phyloP scores from a whole-genome alignment of 2,888 invertebrate genomes.

The Drosophila suboccidentalis region DNA sequence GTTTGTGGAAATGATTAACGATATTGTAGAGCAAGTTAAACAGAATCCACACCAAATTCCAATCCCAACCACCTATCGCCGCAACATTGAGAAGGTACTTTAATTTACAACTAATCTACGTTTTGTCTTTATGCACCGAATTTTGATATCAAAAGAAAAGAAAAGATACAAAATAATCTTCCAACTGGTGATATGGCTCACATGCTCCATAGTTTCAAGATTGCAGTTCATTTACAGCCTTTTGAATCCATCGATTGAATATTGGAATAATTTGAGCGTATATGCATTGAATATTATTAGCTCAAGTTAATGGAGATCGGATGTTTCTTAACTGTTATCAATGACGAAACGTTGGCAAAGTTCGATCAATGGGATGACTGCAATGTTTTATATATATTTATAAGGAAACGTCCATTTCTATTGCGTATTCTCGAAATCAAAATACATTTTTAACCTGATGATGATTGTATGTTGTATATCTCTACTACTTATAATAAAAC shows the following conservation, averaged over 20 bases:
- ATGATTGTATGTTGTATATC: conserved; percentile 68
- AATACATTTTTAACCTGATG: conserved; percentile 43
- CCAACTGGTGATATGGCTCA: conserved; percentile 32
- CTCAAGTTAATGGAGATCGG: conserved; percentile 34
- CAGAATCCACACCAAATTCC: conserved; percentile 92
- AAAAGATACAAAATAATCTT: conserved; percentile 20
- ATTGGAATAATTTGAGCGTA: conserved; percentile 25
- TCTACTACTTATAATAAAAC: conserved; percentile 79
- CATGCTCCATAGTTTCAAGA: conserved; percentile 24
- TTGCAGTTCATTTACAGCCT: conserved; percentile 32
- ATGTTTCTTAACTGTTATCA: background rate
- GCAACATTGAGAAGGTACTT: conserved; percentile 85
- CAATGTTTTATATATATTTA: conserved; percentile 2
- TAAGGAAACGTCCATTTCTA: conserved; percentile 2
- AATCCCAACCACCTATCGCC: conserved; percentile 86
- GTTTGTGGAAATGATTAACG: conserved; percentile 93
- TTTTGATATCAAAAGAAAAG: conserved; percentile 14
- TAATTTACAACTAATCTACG: conserved; percentile 21
- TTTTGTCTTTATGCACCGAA: conserved; percentile 23
- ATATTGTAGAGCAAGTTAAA: conserved; percentile 93
- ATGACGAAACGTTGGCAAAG: background rate
- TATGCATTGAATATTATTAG: conserved; percentile 7
- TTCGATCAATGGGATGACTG: background rate
- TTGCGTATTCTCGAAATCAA: conserved; percentile 23
- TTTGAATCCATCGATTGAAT: conserved; percentile 14